A percentile compares a stretch with the other conserved stretches of the same genome.
Conservation (phyloP, 2,113 vertebrate genomes). For the Labrus mixtus region DNA sequence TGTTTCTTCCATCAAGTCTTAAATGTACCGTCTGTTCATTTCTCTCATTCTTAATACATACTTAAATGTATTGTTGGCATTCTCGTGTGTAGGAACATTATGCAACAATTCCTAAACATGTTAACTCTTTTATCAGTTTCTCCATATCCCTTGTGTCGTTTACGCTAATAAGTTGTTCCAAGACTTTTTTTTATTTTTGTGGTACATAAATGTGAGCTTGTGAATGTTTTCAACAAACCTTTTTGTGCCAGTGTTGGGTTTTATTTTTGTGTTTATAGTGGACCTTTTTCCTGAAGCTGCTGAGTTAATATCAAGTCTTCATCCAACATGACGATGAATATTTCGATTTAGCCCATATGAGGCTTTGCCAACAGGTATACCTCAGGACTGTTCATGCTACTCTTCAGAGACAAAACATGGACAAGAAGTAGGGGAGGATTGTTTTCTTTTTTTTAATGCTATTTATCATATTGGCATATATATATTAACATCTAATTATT, state of each 20-base stretch:
- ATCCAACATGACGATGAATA: neutral
- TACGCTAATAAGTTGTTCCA: conserved; percentile 5
- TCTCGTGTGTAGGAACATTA: conserved; percentile 24
- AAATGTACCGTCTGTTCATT: neutral
- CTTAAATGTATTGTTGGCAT: conserved; percentile 9
- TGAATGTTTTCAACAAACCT: neutral
- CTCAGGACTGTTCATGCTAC: conserved; percentile 59
- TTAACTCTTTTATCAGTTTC: neutral
- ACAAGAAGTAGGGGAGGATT: neutral
- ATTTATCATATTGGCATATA: neutral
- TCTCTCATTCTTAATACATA: neutral
- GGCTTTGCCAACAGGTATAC: conserved; percentile 59
- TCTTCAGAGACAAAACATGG: conserved; percentile 22
- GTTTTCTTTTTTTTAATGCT: conserved; percentile 7
- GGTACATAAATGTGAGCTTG: conserved; percentile 12
- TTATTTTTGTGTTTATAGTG: conserved; percentile 21
- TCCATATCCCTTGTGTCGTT: neutral
- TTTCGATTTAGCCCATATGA: conserved; percentile 27
- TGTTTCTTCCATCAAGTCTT: neutral
- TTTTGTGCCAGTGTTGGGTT: neutral
- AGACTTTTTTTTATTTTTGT: conserved; percentile 14
- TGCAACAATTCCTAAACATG: conserved; percentile 8
- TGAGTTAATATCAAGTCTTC: conserved; percentile 45
- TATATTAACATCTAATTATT: conserved; percentile 2
- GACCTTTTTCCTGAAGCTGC: conserved; percentile 53